Evolutionary conservation across 2,888 invertebrate species (phyloP), one percentile per base, ranked within the genome.

Genomic region (Hedychridium roseum): DNA sequence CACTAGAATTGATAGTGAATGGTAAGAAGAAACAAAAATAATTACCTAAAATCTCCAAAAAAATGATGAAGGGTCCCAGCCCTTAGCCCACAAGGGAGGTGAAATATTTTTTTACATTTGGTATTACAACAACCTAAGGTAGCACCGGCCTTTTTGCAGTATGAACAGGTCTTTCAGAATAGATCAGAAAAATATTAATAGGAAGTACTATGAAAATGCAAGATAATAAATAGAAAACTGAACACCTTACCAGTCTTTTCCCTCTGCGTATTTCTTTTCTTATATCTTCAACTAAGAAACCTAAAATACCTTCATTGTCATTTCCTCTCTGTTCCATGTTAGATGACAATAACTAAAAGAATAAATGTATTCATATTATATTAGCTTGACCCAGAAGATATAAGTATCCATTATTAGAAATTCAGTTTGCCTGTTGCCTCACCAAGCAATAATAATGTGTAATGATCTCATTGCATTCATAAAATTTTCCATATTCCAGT

Each of bases 361-460:
- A 52, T 37, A 20, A 31, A 27, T 34, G 9, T 21, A 42, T 31
- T 21, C 17, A 1, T 26, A 15, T 38, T 35, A 5, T 12, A 28
- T n/a, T 26, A 20, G 17, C 27, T 27, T 21, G 2, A 9, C 20
- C 15, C 11, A 5, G 6, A 31, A 35, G 32, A 12, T 9, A 45
- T n/a, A 7, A 21, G 21, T 21, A 23, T 18, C 21, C 18, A 36
- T 14, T 4, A n/a, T 28, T 6, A n/a, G 9, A 39, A 20, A n/a
- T 15, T 36, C 38, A 15, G 3, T 20, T 23, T 80, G n/a, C n/a
- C n/a, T n/a, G n/a, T n/a, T n/a, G n/a, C n/a, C 84, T 81, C 82
- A 91, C 91, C 80, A 89, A 82, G 73, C 91, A 92, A 76, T 86
- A 90, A 66, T 90, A 88, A 72, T 92, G 91, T 1, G 87, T 87